Base-by-base conservation (phyloP, 2,113 vertebrate species). In the Sisor rabdophorus region DNA sequence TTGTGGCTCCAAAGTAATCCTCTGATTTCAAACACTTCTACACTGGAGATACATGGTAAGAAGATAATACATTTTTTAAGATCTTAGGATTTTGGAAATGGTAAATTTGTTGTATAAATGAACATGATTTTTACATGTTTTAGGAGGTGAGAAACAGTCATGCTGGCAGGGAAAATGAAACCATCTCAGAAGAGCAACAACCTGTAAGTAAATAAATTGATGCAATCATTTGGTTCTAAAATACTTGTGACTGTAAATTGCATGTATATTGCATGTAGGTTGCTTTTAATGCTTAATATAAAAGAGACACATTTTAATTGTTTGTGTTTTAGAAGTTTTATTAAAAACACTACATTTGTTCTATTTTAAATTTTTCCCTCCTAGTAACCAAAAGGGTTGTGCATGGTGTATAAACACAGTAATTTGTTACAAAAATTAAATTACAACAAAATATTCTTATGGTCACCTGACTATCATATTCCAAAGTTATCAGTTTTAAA, bases 11-110 rank as follows among this genome's bases (percentile, higher is more conserved):
- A 1, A 52, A 44, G 40, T 11, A 24, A 47, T 3, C n/a, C 20
- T 22, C 30, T 28, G 44, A 16, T 15, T 76, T 56, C 22, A 67
- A 26, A 20, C 12, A 2, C 10, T 32, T 54, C 19, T 17, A 40
- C 13, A 48, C 15, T 1, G 24, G 17, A 19, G 30, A 65, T 47
- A 20, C n/a, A 76, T 76, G 74, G 74, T 76, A 30, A 76, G 74
- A 15, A 1, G 2, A 28, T 48, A 19, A 40, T 44, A 55, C 19
- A 2, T 16, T 59, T 26, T 48, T 8, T 26, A 58, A 47, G 12
- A 48, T 24, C 2, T 24, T 2, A 44, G 22, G 20, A 9, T 2
- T 48, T 67, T 12, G 13, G 1, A 26, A 2, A 36, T 36, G 40
- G 6, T 22, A 47, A 65, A 24, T 2, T 24, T 26, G 2, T 48